A percentile compares a stretch with the other conserved stretches of the same genome.
Conservation (phyloP, 2,113 vertebrate genomes). For the Charadrius vociferus region DNA sequence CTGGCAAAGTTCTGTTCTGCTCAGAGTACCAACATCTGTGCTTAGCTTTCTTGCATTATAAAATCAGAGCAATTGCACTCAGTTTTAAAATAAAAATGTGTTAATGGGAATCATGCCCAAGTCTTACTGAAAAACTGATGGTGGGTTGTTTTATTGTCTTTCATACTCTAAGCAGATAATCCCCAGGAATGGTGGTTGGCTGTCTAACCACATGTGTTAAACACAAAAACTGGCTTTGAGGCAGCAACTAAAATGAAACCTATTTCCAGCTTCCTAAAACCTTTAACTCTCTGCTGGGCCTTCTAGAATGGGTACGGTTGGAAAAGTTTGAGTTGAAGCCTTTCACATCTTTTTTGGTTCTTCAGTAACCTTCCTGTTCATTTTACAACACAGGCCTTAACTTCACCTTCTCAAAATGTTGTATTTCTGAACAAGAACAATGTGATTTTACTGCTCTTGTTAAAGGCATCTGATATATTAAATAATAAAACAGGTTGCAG, state of each 20-base stretch:
- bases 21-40: neutral
- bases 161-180: slow-evolving; percentile 40
- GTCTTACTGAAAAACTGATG: neutral
- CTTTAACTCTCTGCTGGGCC: neutral
- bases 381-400: neutral
- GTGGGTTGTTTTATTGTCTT: slow-evolving; percentile 45
- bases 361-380: neutral
- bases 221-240: slow-evolving; percentile 36
- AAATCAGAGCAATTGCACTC: neutral
- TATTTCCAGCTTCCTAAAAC: neutral
- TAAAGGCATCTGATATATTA: neutral
- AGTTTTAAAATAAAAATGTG: slow-evolving; percentile 26
- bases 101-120: slow-evolving; percentile 23
- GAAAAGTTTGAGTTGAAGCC: neutral
- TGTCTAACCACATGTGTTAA: slow-evolving; percentile 19
- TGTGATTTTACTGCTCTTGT: neutral
- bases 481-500: neutral
- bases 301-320: neutral
- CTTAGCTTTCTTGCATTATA: neutral
- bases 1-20: neutral
- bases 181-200: slow-evolving; percentile 17
- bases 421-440: neutral
- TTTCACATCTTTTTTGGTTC: neutral
- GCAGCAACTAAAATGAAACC: neutral
- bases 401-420: neutral